Conservation (phyloP, 2,113 vertebrate genomes). For the Erpornis zantholeuca region DNA sequence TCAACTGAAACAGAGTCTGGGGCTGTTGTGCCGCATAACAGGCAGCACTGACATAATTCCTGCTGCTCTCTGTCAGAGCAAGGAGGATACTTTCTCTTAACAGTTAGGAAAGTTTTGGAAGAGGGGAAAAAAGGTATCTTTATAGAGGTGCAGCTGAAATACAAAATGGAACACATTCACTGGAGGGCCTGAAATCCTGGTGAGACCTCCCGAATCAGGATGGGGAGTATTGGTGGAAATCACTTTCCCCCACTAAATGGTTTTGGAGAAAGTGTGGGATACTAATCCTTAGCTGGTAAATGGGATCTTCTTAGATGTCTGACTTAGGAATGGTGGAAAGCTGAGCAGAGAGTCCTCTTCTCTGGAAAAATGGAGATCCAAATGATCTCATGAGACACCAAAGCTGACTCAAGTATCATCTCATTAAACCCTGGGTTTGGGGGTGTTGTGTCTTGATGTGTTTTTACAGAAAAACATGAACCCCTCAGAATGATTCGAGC, state of each 20-base stretch:
- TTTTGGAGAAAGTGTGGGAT: not conserved
- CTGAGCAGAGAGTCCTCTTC: not conserved
- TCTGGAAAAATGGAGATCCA: not conserved
- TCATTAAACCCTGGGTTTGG: not conserved
- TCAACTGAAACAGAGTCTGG: not conserved
- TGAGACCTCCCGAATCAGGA: not conserved
- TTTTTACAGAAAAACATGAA: not conserved
- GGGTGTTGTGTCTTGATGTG: not conserved
- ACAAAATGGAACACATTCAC: not conserved
- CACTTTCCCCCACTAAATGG: not conserved
- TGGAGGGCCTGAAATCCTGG: not conserved
- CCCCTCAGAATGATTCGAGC: rapidly evolving
- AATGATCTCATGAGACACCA: not conserved
- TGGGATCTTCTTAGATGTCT: not conserved
- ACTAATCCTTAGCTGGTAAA: not conserved
- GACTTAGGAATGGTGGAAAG: not conserved
- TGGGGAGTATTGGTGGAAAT: not conserved
- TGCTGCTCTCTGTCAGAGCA: not conserved
- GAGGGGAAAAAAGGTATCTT: rapidly evolving
- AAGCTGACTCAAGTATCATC: not conserved
- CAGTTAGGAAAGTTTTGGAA: not conserved
- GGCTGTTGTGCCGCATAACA: not conserved
- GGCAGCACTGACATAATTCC: not conserved
- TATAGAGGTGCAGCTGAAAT: not conserved
- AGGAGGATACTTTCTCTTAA: not conserved